phyloP scores from a whole-genome alignment of 53 echinoderm and acorn worm species.

The Zoroaster sp. region DNA sequence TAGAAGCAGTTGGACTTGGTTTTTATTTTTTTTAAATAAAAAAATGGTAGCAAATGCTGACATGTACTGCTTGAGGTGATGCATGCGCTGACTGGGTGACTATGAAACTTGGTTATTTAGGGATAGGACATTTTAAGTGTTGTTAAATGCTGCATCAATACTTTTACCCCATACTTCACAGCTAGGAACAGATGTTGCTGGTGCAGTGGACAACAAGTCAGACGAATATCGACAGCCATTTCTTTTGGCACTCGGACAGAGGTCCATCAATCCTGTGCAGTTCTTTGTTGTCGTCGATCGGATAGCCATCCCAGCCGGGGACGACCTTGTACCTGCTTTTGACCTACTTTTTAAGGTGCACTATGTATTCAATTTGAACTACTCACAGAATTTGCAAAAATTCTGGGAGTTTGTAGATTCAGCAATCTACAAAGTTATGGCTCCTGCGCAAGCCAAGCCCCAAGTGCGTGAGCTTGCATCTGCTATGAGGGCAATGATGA shows the following conservation, averaged over 20 bases:
- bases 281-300: constrained; percentile 31
- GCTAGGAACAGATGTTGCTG: constrained; percentile 32
- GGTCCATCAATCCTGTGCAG: background rate
- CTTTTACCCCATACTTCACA: constrained; percentile 23
- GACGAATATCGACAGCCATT: constrained; percentile 19
- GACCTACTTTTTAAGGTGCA: constrained; percentile 8
- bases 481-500: constrained; percentile 1
- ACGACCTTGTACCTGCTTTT: constrained; percentile 40
- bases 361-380: background rate
- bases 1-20: background rate
- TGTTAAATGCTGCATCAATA: constrained; percentile 6
- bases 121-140: background rate
- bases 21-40: too few relatives aligned
- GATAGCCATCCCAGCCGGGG: constrained; percentile 27
- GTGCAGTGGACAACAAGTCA: background rate
- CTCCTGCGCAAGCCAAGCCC: background rate
- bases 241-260: constrained; percentile 22
- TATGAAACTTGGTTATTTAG: too few relatives aligned
- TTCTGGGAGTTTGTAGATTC: constrained; percentile 30
- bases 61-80: too few relatives aligned
- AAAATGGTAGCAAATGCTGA: too few relatives aligned
- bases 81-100: too few relatives aligned
- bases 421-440: background rate
- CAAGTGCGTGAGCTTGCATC: background rate
- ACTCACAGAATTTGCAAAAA: constrained; percentile 13